Conservation (phyloP, 1,140 invertebrate genomes). For the Drosophila nigrodunni region DNA sequence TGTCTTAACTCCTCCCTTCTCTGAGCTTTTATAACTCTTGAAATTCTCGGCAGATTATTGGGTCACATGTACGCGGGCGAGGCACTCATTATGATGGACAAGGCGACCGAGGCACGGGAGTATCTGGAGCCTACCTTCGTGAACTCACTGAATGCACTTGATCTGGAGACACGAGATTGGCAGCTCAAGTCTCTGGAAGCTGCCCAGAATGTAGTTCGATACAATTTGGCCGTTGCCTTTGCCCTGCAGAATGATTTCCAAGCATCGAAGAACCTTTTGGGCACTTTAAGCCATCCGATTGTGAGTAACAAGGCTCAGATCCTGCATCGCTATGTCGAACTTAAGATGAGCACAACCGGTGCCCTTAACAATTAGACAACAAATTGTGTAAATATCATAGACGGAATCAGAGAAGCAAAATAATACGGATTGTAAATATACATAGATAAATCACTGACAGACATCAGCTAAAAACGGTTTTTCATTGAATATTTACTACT, state of each 20-base stretch:
- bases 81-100: conserved; percentile 93
- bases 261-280: conserved; percentile 89
- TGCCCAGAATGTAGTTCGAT: conserved; percentile 89
- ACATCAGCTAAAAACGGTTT: conserved; percentile 1
- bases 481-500: background rate
- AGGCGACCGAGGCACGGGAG: conserved; percentile 93
- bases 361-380: conserved; percentile 59
- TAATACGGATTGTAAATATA: conserved; percentile 60
- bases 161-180: conserved; percentile 87
- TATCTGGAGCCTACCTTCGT: conserved; percentile 93
- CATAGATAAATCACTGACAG: conserved; percentile 58
- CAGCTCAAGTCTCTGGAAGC: conserved; percentile 88
- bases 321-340: conserved; percentile 90
- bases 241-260: conserved; percentile 91
- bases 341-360: conserved; percentile 35
- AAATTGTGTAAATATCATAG: conserved; percentile 74
- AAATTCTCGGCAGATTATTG: conserved; percentile 87
- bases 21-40: background rate
- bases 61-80: conserved; percentile 96
- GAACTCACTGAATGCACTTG: conserved; percentile 85
- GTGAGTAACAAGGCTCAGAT: conserved; percentile 88
- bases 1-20: background rate
- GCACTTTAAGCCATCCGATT: conserved; percentile 88
- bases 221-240: conserved; percentile 92
- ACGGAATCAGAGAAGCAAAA: conserved; percentile 49